A percentile compares a stretch with the other conserved stretches of the same genome.
phyloP scores from a whole-genome alignment of 2,113 vertebrate species.

The Gila orcuttii region DNA sequence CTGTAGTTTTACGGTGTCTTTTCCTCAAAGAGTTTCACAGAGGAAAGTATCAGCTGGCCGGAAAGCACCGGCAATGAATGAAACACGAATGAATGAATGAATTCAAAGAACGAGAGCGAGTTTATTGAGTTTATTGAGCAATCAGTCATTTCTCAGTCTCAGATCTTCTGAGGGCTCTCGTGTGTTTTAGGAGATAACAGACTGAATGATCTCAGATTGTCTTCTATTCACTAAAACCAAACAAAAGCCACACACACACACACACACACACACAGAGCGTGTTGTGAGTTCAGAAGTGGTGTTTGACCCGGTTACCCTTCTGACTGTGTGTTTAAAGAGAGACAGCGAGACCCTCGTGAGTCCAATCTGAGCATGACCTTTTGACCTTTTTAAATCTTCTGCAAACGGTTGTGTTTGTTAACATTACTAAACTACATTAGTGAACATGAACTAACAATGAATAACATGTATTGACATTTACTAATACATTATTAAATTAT shows the following conservation, averaged over 20 bases:
- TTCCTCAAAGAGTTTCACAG: background rate
- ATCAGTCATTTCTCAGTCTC: background rate
- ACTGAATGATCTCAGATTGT: background rate
- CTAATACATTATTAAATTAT: no score
- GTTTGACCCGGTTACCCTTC: background rate
- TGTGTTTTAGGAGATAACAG: background rate
- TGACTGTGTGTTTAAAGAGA: background rate
- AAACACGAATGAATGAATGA: background rate
- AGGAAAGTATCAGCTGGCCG: background rate
- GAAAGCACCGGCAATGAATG: background rate
- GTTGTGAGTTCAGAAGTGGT: background rate
- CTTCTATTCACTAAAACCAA: background rate
- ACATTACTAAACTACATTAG: no score
- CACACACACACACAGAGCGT: background rate
- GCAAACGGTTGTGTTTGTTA: no score
- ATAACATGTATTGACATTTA: no score
- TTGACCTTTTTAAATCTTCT: no score
- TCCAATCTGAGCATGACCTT: background rate
- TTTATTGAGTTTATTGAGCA: no score
- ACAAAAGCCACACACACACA: background rate
- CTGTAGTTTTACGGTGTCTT: background rate
- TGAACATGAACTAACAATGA: no score
- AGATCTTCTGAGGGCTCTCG: background rate
- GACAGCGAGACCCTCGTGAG: slow-evolving; percentile 1
- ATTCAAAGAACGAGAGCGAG: background rate